Conservation (phyloP, 2,797 vertebrate genomes). For the Sparus aurata region DNA sequence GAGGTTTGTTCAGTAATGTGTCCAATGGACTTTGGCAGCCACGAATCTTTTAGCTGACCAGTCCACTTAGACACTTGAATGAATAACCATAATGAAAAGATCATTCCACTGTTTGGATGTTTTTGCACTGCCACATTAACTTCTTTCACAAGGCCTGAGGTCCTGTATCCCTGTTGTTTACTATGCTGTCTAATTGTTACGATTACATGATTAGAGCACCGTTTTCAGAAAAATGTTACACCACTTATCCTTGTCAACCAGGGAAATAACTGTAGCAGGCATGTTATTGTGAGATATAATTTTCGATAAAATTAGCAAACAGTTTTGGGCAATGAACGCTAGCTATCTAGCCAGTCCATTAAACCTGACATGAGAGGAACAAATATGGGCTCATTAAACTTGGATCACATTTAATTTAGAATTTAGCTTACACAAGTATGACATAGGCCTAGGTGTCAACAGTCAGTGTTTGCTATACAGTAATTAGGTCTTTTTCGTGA, state of each 20-base stretch:
- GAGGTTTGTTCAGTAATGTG: neutral
- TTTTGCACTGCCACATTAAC: slow-evolving; percentile 5
- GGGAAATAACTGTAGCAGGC: neutral
- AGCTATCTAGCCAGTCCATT: neutral
- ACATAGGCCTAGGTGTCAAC: no score
- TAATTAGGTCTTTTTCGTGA: neutral
- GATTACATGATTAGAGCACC: neutral
- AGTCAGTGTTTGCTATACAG: neutral
- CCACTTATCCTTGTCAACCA: neutral
- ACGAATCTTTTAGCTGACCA: slow-evolving; percentile 12
- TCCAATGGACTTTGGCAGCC: slow-evolving; percentile 11
- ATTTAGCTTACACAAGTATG: neutral
- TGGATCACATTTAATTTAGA: no score
- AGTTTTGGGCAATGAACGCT: neutral
- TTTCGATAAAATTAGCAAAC: neutral
- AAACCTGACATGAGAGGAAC: no score
- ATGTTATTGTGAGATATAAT: neutral
- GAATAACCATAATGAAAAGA: neutral
- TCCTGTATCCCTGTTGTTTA: neutral
- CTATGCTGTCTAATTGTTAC: neutral
- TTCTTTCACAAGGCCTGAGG: neutral
- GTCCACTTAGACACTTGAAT: slow-evolving; percentile 7
- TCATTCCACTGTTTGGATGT: neutral
- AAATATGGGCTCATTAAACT: neutral
- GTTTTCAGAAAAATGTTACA: no score